Base-by-base conservation (phyloP, 2,113 vertebrate genomes). In the Pangasianodon hypophthalmus region DNA sequence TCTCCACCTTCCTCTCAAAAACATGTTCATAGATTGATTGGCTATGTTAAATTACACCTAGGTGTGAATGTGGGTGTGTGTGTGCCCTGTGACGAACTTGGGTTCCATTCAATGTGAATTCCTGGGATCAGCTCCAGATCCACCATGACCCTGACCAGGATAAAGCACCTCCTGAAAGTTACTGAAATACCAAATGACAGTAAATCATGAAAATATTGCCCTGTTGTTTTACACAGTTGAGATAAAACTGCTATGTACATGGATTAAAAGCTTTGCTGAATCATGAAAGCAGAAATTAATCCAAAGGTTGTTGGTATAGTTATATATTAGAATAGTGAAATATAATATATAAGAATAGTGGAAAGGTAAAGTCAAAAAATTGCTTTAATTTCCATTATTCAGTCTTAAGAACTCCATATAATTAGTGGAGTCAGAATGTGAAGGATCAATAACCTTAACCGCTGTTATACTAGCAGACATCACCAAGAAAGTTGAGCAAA, bases 391-490 rank as follows among this genome's bases (percentile, higher is more conserved):
- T 54, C 80, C 29, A 54, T 54, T 54, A 54, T 54, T 54, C 13
- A 16, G 10, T 82, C n/a, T 41, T 24, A 9, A 3, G 11, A n/a
- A 32, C 6, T 29, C 24, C 1, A n/a, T 80, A 50, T 50, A 52
- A 50, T 54, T 18, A 54, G 24, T 10, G 48, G 18, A 54, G 44
- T 91, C 87, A 37, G 67, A 56, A 58, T 6, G 24, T 48, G 14
- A 80, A 11, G 29, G 54, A 32, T 67, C 75, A 52, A 32, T 48
- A 48, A 93, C 96, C 96, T 98, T 98, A 96, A 98, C 97, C 90
- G 62, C 32, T 86, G 50, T 81, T 94, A 14, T 69, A 99, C 98
- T 99, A 32, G 96, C 96, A 58, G 96, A 95, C 84, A 93, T 98
- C 87, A 95, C 96, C 86, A 94, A 94, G 93, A 98, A 97, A 93